Conservation (phyloP, 1,140 invertebrate genomes). For the Drosophila athabasca region DNA sequence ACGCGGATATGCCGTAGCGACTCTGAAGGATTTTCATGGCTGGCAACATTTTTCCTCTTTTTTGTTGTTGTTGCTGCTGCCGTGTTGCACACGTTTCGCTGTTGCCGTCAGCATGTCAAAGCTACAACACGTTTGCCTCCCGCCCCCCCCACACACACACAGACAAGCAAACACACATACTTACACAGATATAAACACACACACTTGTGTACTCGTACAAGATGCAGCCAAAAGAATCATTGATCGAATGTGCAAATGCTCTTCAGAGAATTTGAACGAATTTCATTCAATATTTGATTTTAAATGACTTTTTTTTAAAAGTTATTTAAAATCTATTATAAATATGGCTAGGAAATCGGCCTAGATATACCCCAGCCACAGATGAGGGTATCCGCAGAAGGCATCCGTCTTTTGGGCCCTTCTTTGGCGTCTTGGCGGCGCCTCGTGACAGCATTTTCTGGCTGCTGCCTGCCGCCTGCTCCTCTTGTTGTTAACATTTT, state of each 20-base stretch:
- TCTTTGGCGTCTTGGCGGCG: slow-evolving; percentile 38
- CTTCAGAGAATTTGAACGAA: too few species aligned
- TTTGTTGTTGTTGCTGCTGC: slow-evolving; percentile 36
- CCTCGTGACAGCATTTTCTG: slow-evolving; percentile 50
- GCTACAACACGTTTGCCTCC: slow-evolving; percentile 32
- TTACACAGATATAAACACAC: slow-evolving; percentile 7
- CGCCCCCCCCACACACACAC: too few species aligned
- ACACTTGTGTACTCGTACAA: too few species aligned
- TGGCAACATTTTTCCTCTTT: slow-evolving; percentile 14
- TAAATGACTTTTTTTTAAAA: too few species aligned
- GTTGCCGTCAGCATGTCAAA: slow-evolving; percentile 76
- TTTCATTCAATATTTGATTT: too few species aligned
- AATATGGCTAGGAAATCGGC: too few species aligned
- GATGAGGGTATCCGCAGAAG: too few species aligned
- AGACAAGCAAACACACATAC: too few species aligned
- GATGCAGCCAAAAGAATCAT: too few species aligned
- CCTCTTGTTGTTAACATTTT: slow-evolving; percentile 31
- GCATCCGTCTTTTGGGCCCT: not conserved
- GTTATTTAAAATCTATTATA: too few species aligned
- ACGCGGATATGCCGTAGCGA: slow-evolving; percentile 51
- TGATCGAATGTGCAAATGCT: too few species aligned
- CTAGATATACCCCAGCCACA: too few species aligned
- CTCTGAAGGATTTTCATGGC: slow-evolving; percentile 76
- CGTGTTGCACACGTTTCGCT: slow-evolving; percentile 39
- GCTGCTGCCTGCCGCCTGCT: slow-evolving; percentile 2